phyloP scores from a whole-genome alignment of 2,797 vertebrate genomes.

The Adrianichthys oophorus region DNA sequence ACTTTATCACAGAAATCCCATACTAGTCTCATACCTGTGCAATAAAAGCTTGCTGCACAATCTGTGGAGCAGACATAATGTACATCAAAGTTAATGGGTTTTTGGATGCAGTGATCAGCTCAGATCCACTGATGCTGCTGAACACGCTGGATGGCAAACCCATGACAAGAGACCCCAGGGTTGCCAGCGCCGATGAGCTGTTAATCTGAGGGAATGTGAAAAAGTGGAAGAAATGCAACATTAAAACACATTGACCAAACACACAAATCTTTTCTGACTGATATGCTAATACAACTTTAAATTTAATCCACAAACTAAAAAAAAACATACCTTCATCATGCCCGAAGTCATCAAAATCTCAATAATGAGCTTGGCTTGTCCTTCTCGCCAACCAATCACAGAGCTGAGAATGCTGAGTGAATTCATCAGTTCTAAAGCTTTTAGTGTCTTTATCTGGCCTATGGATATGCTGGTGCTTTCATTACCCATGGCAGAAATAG shows the following conservation, averaged over 20 bases:
- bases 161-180: conserved; percentile 65
- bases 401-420: conserved; percentile 26
- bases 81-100: conserved; percentile 39
- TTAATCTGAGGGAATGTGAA: conserved; percentile 52
- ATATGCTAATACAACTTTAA: neutral
- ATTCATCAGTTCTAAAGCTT: conserved; percentile 16
- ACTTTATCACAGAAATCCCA: too few relatives aligned
- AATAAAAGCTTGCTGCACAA: conserved; percentile 62
- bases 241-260: neutral
- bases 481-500: conserved; percentile 57
- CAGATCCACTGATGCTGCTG: conserved; percentile 6
- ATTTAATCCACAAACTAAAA: too few relatives aligned
- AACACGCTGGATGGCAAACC: conserved; percentile 56
- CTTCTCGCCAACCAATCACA: conserved; percentile 61
- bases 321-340: conserved; percentile 49
- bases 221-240: neutral
- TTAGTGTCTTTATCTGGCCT: conserved; percentile 50
- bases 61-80: conserved; percentile 35
- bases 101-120: conserved; percentile 16
- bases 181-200: neutral
- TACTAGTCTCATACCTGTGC: conserved; percentile 53
- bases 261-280: neutral
- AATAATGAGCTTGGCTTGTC: conserved; percentile 67
- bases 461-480: conserved; percentile 51
- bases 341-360: conserved; percentile 41